Conservation (phyloP, 2,888 invertebrate species). For the Sinopyrophorus schimmeli region DNA sequence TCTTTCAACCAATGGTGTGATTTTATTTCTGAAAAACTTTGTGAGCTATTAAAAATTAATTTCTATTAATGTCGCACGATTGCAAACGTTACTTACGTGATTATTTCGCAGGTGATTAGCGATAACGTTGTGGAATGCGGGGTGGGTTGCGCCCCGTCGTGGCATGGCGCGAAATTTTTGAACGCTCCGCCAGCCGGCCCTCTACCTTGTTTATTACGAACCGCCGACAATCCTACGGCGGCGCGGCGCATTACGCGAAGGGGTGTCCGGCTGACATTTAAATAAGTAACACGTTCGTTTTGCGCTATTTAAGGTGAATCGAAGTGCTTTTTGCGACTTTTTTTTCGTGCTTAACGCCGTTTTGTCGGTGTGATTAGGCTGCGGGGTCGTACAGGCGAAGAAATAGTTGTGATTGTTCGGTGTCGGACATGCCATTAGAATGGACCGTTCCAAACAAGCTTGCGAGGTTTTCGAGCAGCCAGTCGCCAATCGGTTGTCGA, state of each 20-base stretch:
- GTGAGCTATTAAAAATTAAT: not conserved
- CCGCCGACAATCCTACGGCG: slow-evolving; percentile 28
- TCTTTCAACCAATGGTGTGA: not conserved
- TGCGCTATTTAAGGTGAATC: not conserved
- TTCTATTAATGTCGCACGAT: not conserved
- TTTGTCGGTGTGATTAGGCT: not conserved
- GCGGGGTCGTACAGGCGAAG: not conserved
- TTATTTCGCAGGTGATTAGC: not conserved
- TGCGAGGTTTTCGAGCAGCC: slow-evolving; percentile 53
- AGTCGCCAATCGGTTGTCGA: slow-evolving; percentile 56
- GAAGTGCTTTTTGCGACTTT: not conserved
- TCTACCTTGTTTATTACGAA: slow-evolving; percentile 31
- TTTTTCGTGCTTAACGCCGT: not conserved
- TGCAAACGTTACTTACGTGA: not conserved
- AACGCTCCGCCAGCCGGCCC: slow-evolving; percentile 12
- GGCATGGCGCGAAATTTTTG: slow-evolving; percentile 19
- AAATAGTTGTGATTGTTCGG: not conserved
- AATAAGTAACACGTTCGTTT: slow-evolving; percentile 1
- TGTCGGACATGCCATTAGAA: slow-evolving; percentile 36
- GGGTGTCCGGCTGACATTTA: slow-evolving; percentile 31
- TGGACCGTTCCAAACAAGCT: slow-evolving; percentile 57
- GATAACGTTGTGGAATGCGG: not conserved
- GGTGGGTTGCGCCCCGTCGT: not conserved
- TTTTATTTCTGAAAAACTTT: not conserved
- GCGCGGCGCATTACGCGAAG: slow-evolving; percentile 28